Evolutionary conservation across 2,113 vertebrate genomes (phyloP), one percentile per base, ranked within the genome.

Genomic region (Atrichornis clamosus): DNA sequence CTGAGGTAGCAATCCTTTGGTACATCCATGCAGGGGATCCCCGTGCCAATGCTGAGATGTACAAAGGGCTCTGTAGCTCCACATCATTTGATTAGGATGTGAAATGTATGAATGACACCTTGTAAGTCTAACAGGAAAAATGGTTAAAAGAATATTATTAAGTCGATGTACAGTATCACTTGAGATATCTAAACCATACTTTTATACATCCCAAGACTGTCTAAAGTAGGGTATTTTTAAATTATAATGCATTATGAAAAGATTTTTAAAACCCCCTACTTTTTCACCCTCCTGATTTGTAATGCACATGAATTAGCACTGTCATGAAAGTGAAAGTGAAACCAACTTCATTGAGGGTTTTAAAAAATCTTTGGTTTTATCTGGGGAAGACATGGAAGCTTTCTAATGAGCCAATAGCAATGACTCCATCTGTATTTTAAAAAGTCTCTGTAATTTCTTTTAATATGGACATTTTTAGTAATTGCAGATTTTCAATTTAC

Each of bases 1-100:
- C 10, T 0, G 8, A 60, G 49, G 42, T 46, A 30, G 7, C 32
- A 50, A 4, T 58, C 6, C 24, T 60, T 46, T 4, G 35, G 17
- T 35, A 4, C 46, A 30, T 76, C 17, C 11, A 1, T 65, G 37
- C 23, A 53, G 37, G 24, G n/a, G 9, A 22, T 76, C 15, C 21
- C 22, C 2, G 2, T 70, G 32, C 35, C 26, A 28, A 0, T 73
- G 11, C 68, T 50, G 78, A 42, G 35, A 3, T 6, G 3, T 65
- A 1, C 10, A 23, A 30, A 49, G 49, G 18, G 5, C 53, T 93
- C 37, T 72, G 33, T 55, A 56, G 64, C 20, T 67, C 58, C 35
- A 20, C 7, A 0, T 14, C 3, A 2, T 68, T 69, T 1, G 2
- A 53, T 62, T 15, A 46, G 7, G 0, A 62, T 76, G 35, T 78